Evolutionary conservation across 2,797 vertebrate genomes (phyloP), one percentile per base, ranked within the genome.

Genomic region (Triplophysa yarkandensis): DNA sequence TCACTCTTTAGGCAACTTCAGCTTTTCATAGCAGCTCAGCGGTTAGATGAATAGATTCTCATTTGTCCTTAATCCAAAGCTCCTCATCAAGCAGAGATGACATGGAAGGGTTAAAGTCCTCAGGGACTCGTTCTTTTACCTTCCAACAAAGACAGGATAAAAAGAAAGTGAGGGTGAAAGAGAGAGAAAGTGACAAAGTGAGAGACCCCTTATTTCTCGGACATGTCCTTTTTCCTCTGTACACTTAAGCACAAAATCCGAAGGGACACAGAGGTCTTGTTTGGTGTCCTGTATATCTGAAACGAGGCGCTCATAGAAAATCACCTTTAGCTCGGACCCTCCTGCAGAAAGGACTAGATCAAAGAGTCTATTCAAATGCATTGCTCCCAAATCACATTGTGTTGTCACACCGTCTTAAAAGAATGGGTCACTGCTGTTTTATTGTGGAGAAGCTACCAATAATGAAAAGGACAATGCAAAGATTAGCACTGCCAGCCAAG

Each of bases 361-460:
- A 96, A 95, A 96, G 94, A 81, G 85, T 87, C 91, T 86, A 92
- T 93, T 94, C 91, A 94, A 91, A 93, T 87, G 87, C 92, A 92
- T 91, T 90, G 90, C 86, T 89, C 87, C 88, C 87, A 91, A 88
- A 92, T 93, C 88, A 90, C 91, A 91, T 89, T 89, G 84, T 88
- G 88, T 85, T 87, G 88, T 91, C 85, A 77, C 79, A 83, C 85
- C 82, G 87, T 87, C 92, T 90, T 88, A 81, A 87, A 92, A 91
- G 89, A 93, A 91, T 86, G 89, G 92, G 91, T 92, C 93, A 89
- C 88, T 85, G 88, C 86, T 85, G 89, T 87, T 92, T 87, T 86
- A 92, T 92, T 92, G 90, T 91, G 84, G 89, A 87, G 91, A 92
- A 91, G 91, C 92, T 92, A 89, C 88, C 86, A 77, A 89, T 92